phyloP scores from a whole-genome alignment of 2,888 invertebrate species.

The Ommatoiulus sabulosus region DNA sequence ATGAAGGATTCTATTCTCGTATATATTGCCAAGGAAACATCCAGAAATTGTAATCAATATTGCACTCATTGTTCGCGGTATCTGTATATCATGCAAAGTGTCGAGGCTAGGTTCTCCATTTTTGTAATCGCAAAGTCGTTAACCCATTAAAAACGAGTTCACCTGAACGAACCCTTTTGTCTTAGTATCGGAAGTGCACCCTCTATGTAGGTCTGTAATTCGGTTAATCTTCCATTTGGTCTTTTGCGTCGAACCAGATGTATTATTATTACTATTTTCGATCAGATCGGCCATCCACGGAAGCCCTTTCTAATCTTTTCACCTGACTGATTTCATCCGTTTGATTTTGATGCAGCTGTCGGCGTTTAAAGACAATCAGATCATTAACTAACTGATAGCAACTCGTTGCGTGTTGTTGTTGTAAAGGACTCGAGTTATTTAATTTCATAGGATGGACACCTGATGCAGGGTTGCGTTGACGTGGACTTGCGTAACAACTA shows the following conservation, averaged over 20 bases:
- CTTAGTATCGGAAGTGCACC: neutral
- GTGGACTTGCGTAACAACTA: neutral
- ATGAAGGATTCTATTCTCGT: no score
- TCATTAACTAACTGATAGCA: constrained; percentile 26
- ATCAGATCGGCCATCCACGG: constrained; percentile 32
- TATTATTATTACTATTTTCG: constrained; percentile 20
- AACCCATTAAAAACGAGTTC: constrained; percentile 31
- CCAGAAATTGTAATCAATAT: no score
- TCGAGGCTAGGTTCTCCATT: neutral
- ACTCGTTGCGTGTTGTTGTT: neutral
- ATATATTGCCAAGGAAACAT: no score
- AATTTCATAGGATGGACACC: constrained; percentile 33
- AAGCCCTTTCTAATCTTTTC: constrained; percentile 45
- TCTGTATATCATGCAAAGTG: no score
- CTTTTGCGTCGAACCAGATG: constrained; percentile 41
- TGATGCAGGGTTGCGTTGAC: neutral
- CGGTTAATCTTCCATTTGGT: constrained; percentile 10
- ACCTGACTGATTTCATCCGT: constrained; percentile 31
- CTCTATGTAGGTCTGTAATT: constrained; percentile 41
- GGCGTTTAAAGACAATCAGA: constrained; percentile 41
- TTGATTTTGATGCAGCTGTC: constrained; percentile 27
- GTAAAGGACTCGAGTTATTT: neutral
- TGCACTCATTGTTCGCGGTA: no score
- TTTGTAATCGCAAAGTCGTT: constrained; percentile 24
- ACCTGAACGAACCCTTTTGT: constrained; percentile 24